Evolutionary conservation across 2,797 vertebrate species (phyloP).

Genomic region (Molossus alvarezi): DNA sequence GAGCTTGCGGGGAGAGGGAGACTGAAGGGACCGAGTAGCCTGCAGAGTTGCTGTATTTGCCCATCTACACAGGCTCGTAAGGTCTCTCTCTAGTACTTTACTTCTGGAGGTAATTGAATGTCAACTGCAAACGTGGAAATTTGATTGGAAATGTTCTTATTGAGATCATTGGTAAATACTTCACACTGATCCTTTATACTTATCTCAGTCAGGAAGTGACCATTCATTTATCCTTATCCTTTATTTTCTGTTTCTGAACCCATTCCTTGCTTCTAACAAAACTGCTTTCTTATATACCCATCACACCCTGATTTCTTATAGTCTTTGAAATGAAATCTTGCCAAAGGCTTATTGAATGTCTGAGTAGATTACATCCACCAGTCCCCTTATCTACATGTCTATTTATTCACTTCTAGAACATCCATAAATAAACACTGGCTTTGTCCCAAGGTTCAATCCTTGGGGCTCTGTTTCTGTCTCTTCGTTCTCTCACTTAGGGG

Average conservation of each 20-base stretch:
- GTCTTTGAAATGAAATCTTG: constrained; percentile 81
- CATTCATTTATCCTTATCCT: constrained; percentile 47
- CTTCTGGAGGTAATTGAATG: constrained; percentile 71
- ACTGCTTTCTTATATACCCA: not conserved
- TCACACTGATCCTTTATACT: not conserved
- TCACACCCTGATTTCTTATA: constrained; percentile 77
- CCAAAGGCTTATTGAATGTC: constrained; percentile 84
- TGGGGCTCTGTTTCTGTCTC: constrained; percentile 77
- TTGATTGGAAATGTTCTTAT: constrained; percentile 66
- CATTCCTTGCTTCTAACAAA: constrained; percentile 62
- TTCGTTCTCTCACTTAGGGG: constrained; percentile 73
- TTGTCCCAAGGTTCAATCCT: constrained; percentile 75
- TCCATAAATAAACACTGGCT: constrained; percentile 85
- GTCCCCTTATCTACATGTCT: constrained; percentile 83
- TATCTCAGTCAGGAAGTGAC: not conserved
- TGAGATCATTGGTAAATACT: constrained; percentile 45
- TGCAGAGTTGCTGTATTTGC: not conserved
- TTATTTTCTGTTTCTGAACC: constrained; percentile 62
- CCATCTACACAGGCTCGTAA: not conserved
- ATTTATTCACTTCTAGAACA: constrained; percentile 83
- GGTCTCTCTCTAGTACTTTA: not conserved
- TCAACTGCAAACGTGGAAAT: constrained; percentile 51
- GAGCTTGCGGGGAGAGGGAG: not conserved
- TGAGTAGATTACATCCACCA: constrained; percentile 83
- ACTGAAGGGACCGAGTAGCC: not conserved